Percentiles rank a stretch among this genome's conserved stretches.
Conservation (phyloP, 2,113 vertebrate species). For the Corythornis madagascariensis region DNA sequence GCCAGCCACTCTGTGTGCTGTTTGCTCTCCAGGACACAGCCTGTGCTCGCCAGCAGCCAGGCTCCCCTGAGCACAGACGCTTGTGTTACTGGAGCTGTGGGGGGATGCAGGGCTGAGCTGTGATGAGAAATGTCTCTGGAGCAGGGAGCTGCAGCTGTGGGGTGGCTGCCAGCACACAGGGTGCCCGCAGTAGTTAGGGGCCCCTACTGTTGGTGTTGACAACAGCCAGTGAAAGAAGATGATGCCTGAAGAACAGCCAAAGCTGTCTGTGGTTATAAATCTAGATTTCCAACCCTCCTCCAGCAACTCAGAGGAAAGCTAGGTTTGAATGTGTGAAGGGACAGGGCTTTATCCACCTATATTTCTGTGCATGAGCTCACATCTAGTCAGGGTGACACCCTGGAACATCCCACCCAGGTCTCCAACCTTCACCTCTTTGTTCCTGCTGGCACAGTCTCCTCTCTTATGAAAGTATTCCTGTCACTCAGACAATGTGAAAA, state of each 20-base stretch:
- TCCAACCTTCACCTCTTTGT: neutral
- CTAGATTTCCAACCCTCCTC: neutral
- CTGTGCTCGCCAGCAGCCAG: neutral
- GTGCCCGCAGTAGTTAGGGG: neutral
- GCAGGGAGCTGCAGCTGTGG: neutral
- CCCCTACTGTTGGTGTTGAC: neutral
- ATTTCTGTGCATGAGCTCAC: neutral
- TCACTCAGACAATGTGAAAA: neutral
- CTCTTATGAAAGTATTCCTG: neutral
- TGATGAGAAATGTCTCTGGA: conserved; percentile 11
- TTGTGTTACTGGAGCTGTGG: neutral
- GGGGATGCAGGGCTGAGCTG: neutral
- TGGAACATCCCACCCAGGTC: neutral
- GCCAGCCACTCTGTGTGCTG: neutral
- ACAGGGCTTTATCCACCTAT: neutral
- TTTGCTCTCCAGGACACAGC: conserved; percentile 2
- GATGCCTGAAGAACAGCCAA: neutral
- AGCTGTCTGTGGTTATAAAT: neutral
- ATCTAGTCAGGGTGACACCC: rapidly evolving
- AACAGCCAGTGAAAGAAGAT: neutral
- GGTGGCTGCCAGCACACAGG: neutral
- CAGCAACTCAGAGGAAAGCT: neutral
- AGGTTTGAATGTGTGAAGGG: neutral
- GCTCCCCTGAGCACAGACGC: neutral
- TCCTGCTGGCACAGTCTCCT: neutral